Evolutionary conservation across 2,888 invertebrate genomes (phyloP).

Genomic region (Aspidapion aeneum): DNA sequence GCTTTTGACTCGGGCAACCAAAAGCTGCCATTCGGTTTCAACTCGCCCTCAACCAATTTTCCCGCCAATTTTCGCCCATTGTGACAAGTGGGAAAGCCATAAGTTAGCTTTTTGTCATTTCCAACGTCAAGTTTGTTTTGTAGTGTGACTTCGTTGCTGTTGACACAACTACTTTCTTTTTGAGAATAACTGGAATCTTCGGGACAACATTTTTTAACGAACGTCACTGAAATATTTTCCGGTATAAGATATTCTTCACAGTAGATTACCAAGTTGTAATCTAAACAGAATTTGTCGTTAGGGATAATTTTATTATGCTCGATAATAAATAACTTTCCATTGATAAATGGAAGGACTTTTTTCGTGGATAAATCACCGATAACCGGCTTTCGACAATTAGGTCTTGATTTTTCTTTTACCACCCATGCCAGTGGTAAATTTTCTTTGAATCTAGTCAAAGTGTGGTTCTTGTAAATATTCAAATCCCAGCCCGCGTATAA

Average conservation of each 20-base stretch:
- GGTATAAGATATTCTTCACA: conserved; percentile 49
- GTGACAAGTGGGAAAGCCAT: conserved; percentile 45
- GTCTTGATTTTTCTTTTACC: conserved; percentile 44
- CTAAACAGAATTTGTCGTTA: conserved; percentile 65
- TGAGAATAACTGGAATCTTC: conserved; percentile 59
- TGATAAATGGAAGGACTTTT: conserved; percentile 49
- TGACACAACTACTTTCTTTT: conserved; percentile 50
- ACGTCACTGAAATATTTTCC: conserved; percentile 35
- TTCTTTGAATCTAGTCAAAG: conserved; percentile 18
- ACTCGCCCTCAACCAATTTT: conserved; percentile 51
- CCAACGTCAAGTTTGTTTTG: conserved; percentile 39
- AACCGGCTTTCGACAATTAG: conserved; percentile 37
- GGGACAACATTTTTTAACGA: conserved; percentile 68
- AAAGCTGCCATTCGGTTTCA: conserved; percentile 56
- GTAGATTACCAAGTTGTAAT: conserved; percentile 60
- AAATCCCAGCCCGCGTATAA: conserved; percentile 32
- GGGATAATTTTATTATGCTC: conserved; percentile 50
- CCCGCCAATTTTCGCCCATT: conserved; percentile 53
- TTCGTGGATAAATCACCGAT: conserved; percentile 34
- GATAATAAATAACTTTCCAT: conserved; percentile 60
- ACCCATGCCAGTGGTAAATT: conserved; percentile 47
- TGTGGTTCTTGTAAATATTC: conserved; percentile 25
- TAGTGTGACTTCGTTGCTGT: conserved; percentile 33
- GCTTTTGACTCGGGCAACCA: conserved; percentile 47
- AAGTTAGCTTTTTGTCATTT: conserved; percentile 34